Conservation (phyloP, 2,888 invertebrate species). For the Lithophane leautieri region DNA sequence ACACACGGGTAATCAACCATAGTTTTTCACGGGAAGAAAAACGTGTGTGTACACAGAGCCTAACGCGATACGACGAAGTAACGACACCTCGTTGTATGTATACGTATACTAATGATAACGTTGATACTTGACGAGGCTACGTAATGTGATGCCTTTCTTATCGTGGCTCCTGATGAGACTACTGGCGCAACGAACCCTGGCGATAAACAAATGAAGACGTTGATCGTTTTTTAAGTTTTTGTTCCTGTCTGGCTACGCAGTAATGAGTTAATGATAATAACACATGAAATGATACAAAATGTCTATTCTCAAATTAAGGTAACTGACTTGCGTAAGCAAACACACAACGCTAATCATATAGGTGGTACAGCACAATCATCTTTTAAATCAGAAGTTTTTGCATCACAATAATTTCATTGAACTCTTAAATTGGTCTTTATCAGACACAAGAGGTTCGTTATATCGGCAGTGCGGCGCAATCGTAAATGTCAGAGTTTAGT, state of each 20-base stretch:
- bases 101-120: slow-evolving; percentile 58
- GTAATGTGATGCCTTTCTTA: slow-evolving; percentile 64
- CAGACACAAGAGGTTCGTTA: slow-evolving; percentile 56
- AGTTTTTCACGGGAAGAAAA: too few species aligned
- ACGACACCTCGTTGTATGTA: slow-evolving; percentile 56
- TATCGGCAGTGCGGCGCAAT: slow-evolving; percentile 30
- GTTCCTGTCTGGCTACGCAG: slow-evolving; percentile 2
- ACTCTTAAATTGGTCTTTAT: slow-evolving; percentile 46
- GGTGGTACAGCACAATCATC: not conserved
- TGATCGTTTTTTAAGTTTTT: slow-evolving; percentile 18
- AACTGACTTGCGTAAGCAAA: slow-evolving; percentile 2
- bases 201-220: slow-evolving; percentile 43
- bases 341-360: slow-evolving; percentile 4
- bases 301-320: not conserved
- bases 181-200: slow-evolving; percentile 49
- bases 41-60: too few species aligned
- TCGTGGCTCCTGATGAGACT: slow-evolving; percentile 61
- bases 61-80: slow-evolving; percentile 57
- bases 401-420: slow-evolving; percentile 37
- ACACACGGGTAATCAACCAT: too few species aligned
- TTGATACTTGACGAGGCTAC: slow-evolving; percentile 52
- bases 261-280: not conserved
- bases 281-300: not conserved
- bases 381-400: slow-evolving; percentile 32
- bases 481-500: slow-evolving; percentile 62